Percentiles rank a stretch among this genome's conserved stretches.
phyloP scores from a whole-genome alignment of 1,140 invertebrate genomes.

The Neocloeon triangulifer region DNA sequence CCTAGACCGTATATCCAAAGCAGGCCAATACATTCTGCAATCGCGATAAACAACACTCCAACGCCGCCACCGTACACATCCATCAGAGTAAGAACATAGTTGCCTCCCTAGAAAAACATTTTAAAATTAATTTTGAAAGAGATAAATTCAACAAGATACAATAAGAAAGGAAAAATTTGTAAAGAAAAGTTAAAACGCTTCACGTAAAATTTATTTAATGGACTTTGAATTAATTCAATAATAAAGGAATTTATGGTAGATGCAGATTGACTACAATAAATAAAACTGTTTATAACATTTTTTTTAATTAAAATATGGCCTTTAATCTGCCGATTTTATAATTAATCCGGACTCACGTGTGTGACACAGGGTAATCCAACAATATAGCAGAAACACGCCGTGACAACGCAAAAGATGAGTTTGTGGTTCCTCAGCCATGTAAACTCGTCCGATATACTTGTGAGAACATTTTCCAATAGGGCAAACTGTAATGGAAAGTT shows the following conservation, averaged over 20 bases:
- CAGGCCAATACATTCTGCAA: conserved; percentile 17
- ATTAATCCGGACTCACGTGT: conserved; percentile 45
- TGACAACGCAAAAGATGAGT: conserved; percentile 39
- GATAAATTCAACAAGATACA: no score
- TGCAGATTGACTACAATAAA: no score
- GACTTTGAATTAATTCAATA: no score
- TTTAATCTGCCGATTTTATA: no score
- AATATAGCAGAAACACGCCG: conserved; percentile 44
- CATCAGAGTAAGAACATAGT: conserved; percentile 18
- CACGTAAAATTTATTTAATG: no score
- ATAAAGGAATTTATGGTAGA: no score
- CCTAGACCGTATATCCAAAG: conserved; percentile 19
- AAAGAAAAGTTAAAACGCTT: no score
- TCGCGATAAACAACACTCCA: conserved; percentile 15
- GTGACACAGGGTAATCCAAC: conserved; percentile 55
- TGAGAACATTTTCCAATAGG: conserved; percentile 58
- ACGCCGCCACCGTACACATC: conserved; percentile 16
- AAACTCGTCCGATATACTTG: conserved; percentile 52
- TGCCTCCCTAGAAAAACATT: conserved; percentile 15
- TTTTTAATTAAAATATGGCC: no score
- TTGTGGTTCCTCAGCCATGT: conserved; percentile 46
- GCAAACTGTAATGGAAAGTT: conserved; percentile 33
- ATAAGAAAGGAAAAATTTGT: no score
- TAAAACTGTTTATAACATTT: no score
- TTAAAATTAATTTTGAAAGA: no score